These are phyloP conservation scores for Pantala flavescens DNA, from an alignment of 1,140 invertebrate genomes.

Conservation along the genomic window DNA sequence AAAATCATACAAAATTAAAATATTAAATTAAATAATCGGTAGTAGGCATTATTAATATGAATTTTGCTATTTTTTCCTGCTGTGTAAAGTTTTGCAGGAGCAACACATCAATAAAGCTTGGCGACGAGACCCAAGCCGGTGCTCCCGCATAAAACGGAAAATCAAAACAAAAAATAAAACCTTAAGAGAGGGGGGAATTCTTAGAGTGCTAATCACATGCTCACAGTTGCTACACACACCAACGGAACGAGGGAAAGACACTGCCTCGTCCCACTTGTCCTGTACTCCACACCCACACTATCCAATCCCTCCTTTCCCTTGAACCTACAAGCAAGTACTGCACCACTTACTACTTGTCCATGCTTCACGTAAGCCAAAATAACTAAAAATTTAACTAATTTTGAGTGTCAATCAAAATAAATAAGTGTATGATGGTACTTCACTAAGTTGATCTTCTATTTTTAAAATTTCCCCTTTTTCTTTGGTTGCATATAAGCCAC, in stretches of 20 bases:
- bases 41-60: no score
- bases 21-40: not conserved
- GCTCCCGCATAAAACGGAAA: not conserved
- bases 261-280: no score
- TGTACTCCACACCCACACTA: not conserved
- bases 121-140: not conserved
- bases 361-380: not conserved
- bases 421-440: not conserved
- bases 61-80: no score
- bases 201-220: not conserved
- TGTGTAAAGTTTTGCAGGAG: not conserved
- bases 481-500: slow-evolving; percentile 9
- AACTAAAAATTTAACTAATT: not conserved
- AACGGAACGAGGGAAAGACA: no score
- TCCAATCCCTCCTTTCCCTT: not conserved
- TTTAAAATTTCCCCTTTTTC: not conserved
- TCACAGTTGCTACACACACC: not conserved
- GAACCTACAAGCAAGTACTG: not conserved
- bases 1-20: slow-evolving; percentile 5
- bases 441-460: not conserved
- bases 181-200: not conserved
- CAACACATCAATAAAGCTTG: not conserved
- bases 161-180: no score
- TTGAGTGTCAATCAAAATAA: not conserved
- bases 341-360: not conserved